phyloP scores from a whole-genome alignment of 1,140 invertebrate species.

The Ostrea denselamellosa region DNA sequence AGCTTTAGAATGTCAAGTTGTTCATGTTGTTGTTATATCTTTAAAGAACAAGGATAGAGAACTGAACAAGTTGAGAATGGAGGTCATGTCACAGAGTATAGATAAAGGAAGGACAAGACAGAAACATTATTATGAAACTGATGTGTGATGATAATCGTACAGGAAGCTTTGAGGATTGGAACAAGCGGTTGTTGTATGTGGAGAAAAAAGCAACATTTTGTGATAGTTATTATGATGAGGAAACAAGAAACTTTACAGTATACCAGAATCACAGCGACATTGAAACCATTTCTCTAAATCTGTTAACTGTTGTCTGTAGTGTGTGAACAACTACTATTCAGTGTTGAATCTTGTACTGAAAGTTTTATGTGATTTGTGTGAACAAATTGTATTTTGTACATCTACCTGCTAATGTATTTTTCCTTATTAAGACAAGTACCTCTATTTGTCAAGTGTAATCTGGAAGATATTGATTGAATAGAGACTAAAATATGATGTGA shows the following conservation, averaged over 20 bases:
- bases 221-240: background rate
- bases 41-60: slow-evolving; percentile 21
- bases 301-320: too few species aligned
- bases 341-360: too few species aligned
- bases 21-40: background rate
- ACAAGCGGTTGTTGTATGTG: background rate
- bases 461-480: too few species aligned
- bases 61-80: slow-evolving; percentile 27
- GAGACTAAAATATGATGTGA: too few species aligned
- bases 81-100: slow-evolving; percentile 22
- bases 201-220: background rate
- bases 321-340: too few species aligned
- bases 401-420: too few species aligned
- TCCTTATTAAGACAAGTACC: too few species aligned
- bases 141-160: background rate
- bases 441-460: too few species aligned
- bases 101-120: slow-evolving; percentile 1
- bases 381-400: too few species aligned
- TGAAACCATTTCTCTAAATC: background rate
- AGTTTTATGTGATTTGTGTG: too few species aligned
- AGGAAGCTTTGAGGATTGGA: background rate
- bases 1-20: too few species aligned
- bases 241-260: background rate
- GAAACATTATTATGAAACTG: slow-evolving; percentile 17
- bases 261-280: background rate